phyloP scores from a whole-genome alignment of 1,140 invertebrate genomes.

The Brachionus rotundiformis region DNA sequence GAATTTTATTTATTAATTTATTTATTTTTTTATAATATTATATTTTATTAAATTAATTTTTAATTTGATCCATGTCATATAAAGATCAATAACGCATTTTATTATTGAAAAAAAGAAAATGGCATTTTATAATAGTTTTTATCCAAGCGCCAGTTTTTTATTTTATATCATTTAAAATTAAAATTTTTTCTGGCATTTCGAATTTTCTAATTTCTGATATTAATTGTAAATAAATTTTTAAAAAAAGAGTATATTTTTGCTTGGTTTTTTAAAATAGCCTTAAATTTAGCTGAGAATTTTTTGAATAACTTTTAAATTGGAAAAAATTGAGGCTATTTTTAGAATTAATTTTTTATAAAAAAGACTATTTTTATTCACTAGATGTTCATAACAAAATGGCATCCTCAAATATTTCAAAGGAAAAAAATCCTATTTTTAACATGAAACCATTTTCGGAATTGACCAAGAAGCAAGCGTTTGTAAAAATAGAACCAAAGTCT shows the following conservation, averaged over 20 bases:
- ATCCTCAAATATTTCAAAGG: neutral
- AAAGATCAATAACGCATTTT: neutral
- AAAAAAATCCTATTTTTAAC: slow-evolving; percentile 4
- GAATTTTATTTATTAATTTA: slow-evolving; percentile 12
- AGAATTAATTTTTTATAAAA: neutral
- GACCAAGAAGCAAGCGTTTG: neutral
- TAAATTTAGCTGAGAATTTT: neutral
- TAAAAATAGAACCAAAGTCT: neutral
- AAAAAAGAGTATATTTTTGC: neutral
- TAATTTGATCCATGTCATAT: neutral
- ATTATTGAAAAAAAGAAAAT: neutral
- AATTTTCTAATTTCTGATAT: neutral
- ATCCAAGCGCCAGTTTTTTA: neutral
- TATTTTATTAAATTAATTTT: neutral
- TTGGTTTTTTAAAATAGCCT: neutral
- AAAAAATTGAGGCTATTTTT: neutral
- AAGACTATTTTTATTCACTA: neutral
- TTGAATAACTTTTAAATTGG: no score
- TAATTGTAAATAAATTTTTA: neutral
- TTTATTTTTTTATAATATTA: slow-evolving; percentile 9
- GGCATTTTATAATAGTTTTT: neutral
- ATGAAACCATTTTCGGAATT: slow-evolving; percentile 31
- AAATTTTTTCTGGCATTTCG: neutral
- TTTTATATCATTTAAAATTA: neutral
- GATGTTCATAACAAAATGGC: no score